Evolutionary conservation across 1,140 invertebrate species (phyloP).

Genomic region (Propsilocerus akamusi): DNA sequence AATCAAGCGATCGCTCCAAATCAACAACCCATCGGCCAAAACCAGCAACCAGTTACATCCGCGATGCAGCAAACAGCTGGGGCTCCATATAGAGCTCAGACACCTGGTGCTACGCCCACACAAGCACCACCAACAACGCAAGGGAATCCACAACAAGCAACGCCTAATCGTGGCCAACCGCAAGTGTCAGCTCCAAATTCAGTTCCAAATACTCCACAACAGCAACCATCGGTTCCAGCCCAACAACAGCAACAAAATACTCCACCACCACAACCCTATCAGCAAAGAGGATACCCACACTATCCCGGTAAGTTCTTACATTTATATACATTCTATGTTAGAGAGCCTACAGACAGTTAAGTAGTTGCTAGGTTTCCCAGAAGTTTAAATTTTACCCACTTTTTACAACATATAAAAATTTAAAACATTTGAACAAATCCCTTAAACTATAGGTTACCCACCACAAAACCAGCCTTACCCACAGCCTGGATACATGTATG

Average conservation of each 20-base stretch:
- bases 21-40: conserved; percentile 25
- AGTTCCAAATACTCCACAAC: conserved; percentile 12
- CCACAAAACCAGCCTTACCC: conserved; percentile 22
- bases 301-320: neutral
- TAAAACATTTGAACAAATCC: conserved; percentile 26
- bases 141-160: conserved; percentile 4
- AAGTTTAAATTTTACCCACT: conserved; percentile 11
- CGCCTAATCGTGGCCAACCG: too few relatives aligned
- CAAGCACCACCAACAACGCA: conserved; percentile 13
- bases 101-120: conserved; percentile 8
- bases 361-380: neutral
- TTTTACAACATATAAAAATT: conserved; percentile 24
- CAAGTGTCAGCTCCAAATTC: conserved; percentile 13
- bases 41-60: conserved; percentile 7
- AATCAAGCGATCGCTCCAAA: conserved; percentile 26
- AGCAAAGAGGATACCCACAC: neutral
- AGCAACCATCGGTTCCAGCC: conserved; percentile 18
- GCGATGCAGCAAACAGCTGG: conserved; percentile 9
- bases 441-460: conserved; percentile 29
- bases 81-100: conserved; percentile 9
- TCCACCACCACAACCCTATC: conserved; percentile 8
- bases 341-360: neutral
- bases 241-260: conserved; percentile 10
- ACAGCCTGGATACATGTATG: conserved; percentile 23
- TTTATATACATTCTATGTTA: neutral